Conservation (phyloP, 2,888 invertebrate species). For the Notocelia uddmanniana region DNA sequence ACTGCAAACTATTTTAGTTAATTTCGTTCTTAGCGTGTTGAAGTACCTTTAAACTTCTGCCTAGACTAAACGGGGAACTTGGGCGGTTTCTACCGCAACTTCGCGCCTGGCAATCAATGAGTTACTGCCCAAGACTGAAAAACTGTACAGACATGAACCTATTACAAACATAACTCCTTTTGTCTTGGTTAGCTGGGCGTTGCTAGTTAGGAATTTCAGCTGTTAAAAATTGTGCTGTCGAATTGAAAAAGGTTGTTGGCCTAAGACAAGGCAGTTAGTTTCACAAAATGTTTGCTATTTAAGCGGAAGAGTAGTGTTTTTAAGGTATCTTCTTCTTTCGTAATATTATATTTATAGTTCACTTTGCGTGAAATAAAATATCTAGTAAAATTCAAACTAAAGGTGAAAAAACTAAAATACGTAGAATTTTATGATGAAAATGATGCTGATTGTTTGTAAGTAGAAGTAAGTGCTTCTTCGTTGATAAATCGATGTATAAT, state of each 20-base stretch:
- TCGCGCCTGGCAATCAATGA: conserved; percentile 40
- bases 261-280: not conserved
- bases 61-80: conserved; percentile 25
- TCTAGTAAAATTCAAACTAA: too few relatives aligned
- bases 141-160: not conserved
- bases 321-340: too few relatives aligned
- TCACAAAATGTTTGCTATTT: not conserved
- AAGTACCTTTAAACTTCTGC: conserved; percentile 36
- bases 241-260: conserved; percentile 4
- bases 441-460: too few relatives aligned
- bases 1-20: conserved; percentile 37
- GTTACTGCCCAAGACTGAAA: not conserved
- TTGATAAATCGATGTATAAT: not conserved
- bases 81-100: conserved; percentile 34
- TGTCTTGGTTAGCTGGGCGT: not conserved
- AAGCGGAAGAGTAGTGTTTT: not conserved
- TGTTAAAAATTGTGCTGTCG: conserved; percentile 13
- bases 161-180: not conserved
- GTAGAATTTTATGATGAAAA: too few relatives aligned
- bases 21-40: conserved; percentile 45
- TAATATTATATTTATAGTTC: too few relatives aligned
- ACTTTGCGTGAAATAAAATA: too few relatives aligned
- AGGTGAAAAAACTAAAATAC: too few relatives aligned
- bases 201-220: conserved; percentile 10
- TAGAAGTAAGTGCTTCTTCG: not conserved